These are phyloP conservation scores for Listrodromus nycthemerus DNA, from an alignment of 2,888 invertebrate genomes.

Conservation along the genomic window DNA sequence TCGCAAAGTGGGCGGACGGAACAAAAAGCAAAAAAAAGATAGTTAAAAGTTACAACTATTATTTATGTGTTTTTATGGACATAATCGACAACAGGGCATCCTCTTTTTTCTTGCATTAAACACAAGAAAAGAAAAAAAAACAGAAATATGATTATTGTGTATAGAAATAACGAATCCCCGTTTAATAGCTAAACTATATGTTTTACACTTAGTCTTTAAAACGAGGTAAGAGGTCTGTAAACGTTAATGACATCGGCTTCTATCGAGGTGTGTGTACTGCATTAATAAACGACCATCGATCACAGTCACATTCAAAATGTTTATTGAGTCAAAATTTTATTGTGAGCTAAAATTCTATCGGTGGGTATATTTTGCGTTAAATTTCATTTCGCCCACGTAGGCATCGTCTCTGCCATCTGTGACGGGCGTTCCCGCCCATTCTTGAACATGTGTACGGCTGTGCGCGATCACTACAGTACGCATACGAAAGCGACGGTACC, in stretches of 20 bases:
- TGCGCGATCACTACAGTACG: too few species aligned
- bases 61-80: constrained; percentile 43
- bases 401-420: too few species aligned
- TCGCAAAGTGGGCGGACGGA: background rate
- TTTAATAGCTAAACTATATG: constrained; percentile 46
- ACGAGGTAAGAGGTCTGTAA: background rate
- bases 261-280: constrained; percentile 18
- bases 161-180: constrained; percentile 32
- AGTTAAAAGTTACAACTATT: constrained; percentile 28
- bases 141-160: constrained; percentile 43
- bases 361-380: too few species aligned
- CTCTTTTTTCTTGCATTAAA: constrained; percentile 19
- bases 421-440: too few species aligned
- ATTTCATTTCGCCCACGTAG: too few species aligned
- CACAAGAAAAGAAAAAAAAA: background rate
- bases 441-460: too few species aligned
- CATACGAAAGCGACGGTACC: too few species aligned
- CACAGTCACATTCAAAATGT: background rate
- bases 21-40: background rate
- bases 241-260: background rate
- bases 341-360: too few species aligned
- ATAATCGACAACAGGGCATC: constrained; percentile 40
- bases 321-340: background rate
- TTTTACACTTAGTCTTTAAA: constrained; percentile 55
- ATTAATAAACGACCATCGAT: constrained; percentile 25